Percentiles rank a stretch among this genome's conserved stretches.
Evolutionary conservation across 2,797 vertebrate genomes (phyloP).

Genomic region (Mycteria americana): DNA sequence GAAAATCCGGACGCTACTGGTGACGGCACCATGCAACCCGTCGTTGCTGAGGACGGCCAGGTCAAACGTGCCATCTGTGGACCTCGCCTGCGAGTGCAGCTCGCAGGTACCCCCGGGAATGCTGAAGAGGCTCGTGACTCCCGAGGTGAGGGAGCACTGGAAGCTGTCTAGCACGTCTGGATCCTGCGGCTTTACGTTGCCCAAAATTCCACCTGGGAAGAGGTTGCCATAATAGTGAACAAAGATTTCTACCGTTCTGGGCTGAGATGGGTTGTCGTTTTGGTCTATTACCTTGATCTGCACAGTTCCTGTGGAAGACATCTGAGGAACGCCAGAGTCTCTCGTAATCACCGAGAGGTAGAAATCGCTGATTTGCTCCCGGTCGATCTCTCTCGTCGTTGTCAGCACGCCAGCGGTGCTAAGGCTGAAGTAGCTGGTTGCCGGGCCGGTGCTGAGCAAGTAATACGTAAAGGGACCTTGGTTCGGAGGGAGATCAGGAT

Average conservation of each 20-base stretch:
- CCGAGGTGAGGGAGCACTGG: slow-evolving; percentile 90
- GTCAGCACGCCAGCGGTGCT: slow-evolving; percentile 86
- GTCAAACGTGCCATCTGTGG: slow-evolving; percentile 92
- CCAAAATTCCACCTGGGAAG: slow-evolving; percentile 91
- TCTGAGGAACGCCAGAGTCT: slow-evolving; percentile 94
- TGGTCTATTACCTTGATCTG: slow-evolving; percentile 90
- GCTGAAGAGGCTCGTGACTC: slow-evolving; percentile 87
- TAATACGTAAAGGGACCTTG: slow-evolving; percentile 93
- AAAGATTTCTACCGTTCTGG: slow-evolving; percentile 90
- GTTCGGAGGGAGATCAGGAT: slow-evolving; percentile 93
- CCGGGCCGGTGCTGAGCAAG: slow-evolving; percentile 85
- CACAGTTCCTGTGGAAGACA: slow-evolving; percentile 96
- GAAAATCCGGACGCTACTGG: slow-evolving; percentile 85
- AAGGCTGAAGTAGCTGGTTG: slow-evolving; percentile 90
- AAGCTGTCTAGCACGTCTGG: slow-evolving; percentile 92
- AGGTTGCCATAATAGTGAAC: slow-evolving; percentile 94
- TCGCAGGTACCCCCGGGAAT: slow-evolving; percentile 87
- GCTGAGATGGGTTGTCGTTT: slow-evolving; percentile 95
- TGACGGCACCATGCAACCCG: slow-evolving; percentile 88
- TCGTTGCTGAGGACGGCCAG: slow-evolving; percentile 88
- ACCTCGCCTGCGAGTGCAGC: slow-evolving; percentile 86
- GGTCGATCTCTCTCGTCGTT: slow-evolving; percentile 92
- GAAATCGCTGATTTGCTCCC: slow-evolving; percentile 93
- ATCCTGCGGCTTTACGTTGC: slow-evolving; percentile 90
- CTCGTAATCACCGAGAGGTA: slow-evolving; percentile 89